Base-by-base conservation (phyloP, 2,888 invertebrate genomes). In the Platerodrilus igneus region DNA sequence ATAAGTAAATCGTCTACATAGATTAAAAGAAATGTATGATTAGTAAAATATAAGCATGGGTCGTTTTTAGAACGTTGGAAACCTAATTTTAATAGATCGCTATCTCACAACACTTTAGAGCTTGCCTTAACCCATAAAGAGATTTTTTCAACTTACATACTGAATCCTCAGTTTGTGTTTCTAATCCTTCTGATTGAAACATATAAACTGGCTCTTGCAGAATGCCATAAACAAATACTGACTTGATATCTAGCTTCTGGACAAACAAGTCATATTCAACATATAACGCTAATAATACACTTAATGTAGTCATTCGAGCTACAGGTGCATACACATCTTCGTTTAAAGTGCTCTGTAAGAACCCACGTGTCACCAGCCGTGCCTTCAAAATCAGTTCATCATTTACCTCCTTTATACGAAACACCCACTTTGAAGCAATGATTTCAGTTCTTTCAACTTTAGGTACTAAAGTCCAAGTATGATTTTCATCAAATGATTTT, bases 271-370 rank as follows among this genome's bases (percentile, higher is more conserved):
- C n/a, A n/a, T n/a, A n/a, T n/a, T n/a, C n/a, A 13, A 45, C 28
- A 51, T 17, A 36, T 39, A 41, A 18, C 51, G 28, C 5, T 36
- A 43, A 11, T 50, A 36, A 23, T 52, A 19, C 9, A 40, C 50
- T 38, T 10, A 54, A 40, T 9, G 49, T 52, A 6, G 26, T 27
- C 48, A 52, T 53, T 43, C 47, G 27, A n/a, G 48, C 49, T 16
- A 52, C 52, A 10, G 51, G 50, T 16, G 50, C 37, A 44, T 51
- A 52, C 9, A 45, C 41, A 23, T 51, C 46, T 27, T 48, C 36
- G 34, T 20, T 26, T 11, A 44, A 10, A 10, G 14, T 19, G 30
- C 17, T 27, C 23, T 52, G 53, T 30, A 42, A 10, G 43, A 48
- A 55, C 25, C 52, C 52, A 9, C 51, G 35, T 28, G 49, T 48